Evolutionary conservation across 2,888 invertebrate species (phyloP).

Genomic region (Coleophora deauratella): DNA sequence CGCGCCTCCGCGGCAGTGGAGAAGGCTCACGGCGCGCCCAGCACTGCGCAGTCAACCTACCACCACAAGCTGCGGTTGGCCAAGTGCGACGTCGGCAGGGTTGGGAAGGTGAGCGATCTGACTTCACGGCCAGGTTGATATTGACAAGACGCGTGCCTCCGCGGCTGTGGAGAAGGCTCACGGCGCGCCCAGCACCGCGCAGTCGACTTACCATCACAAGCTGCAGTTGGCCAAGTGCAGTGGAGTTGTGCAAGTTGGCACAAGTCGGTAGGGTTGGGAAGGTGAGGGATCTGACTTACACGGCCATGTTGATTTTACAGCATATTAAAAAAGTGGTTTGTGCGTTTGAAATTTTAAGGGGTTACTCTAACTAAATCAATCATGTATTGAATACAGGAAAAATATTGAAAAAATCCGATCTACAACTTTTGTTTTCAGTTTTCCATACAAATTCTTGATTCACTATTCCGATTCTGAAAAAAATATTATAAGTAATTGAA

Average conservation of each 20-base stretch:
- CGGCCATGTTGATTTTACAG: too few relatives aligned
- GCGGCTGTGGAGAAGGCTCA: slow-evolving; percentile 54
- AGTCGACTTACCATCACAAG: slow-evolving; percentile 52
- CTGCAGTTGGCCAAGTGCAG: slow-evolving; percentile 49
- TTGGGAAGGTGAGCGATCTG: slow-evolving; percentile 59
- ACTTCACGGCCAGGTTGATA: too few relatives aligned
- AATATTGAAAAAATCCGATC: too few relatives aligned
- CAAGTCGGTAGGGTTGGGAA: slow-evolving; percentile 55
- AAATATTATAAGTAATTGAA: too few relatives aligned
- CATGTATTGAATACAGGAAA: too few relatives aligned
- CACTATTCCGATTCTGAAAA: too few relatives aligned
- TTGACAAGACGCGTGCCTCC: slow-evolving; percentile 49
- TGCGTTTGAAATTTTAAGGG: too few relatives aligned
- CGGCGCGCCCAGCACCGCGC: slow-evolving; percentile 37
- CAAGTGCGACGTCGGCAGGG: slow-evolving; percentile 48
- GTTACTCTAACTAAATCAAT: too few relatives aligned
- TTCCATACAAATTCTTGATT: too few relatives aligned
- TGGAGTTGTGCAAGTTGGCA: not conserved
- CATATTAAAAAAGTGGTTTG: too few relatives aligned
- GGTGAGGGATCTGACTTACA: slow-evolving; percentile 25
- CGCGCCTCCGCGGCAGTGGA: slow-evolving; percentile 55
- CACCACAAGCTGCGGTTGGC: slow-evolving; percentile 58
- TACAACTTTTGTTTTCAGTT: too few relatives aligned
- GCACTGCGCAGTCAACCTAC: slow-evolving; percentile 48
- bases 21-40: slow-evolving; percentile 37